Evolutionary conservation across 2,113 vertebrate species (phyloP), one percentile per base, ranked within the genome.

Genomic region (Morone saxatilis): DNA sequence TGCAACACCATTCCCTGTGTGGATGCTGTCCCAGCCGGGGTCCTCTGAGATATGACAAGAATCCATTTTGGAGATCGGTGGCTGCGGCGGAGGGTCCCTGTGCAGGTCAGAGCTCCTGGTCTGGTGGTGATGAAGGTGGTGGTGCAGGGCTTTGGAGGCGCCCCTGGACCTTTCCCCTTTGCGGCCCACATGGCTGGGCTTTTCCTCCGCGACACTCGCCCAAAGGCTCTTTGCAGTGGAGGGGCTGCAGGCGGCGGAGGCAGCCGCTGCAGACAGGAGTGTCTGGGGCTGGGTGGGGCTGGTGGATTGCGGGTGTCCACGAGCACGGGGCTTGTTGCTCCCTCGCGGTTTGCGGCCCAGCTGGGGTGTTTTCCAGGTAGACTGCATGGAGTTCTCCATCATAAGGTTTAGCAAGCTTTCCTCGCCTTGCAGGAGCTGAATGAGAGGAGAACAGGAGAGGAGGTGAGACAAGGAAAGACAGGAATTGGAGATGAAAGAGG

Each of bases 401-500:
- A 99, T 98, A 48, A 99, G 97, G 92, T 97, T 98, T n/a, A 99
- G 92, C 83, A 99, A 91, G 1, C 95, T 99, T 94, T 99, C 97
- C 93, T 99, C 97, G 0, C 97, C 98, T 69, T 98, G 97, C 66
- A 98, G 95, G 48, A 99, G 96, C 93, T 99, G 80, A 3, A 72
- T 5, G 61, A 59, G 5, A 66, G 6, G 40, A 73, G 11, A 63
- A 25, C n/a, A 56, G 51, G 22, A 38, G 59, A 12, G 9, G 20
- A 67, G 45, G 53, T 13, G 50, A 71, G 40, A 19, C 16, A 9
- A 10, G 50, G n/a, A 56, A 19, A 19, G 17, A n/a, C 12, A 59
- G 31, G 19, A 4, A 53, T 4, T 11, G 38, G 45, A 51, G 36
- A 68, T 43, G 19, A 53, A 63, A 71, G 11, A 57, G 8, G 9